phyloP scores from a whole-genome alignment of 2,797 vertebrate genomes.

The Pyrocephalus nanus region DNA sequence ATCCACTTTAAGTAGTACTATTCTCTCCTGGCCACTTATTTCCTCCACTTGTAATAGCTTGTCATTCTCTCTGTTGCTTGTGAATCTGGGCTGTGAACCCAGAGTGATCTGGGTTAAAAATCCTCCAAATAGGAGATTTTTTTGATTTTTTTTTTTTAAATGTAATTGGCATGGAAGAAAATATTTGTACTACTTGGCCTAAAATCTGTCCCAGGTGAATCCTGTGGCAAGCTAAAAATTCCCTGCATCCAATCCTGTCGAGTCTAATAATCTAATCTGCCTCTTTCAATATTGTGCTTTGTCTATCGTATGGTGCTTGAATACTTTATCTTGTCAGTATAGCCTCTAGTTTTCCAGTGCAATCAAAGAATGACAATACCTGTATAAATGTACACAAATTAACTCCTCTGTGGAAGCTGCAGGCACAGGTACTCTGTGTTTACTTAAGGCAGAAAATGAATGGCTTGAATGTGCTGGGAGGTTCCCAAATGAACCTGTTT shows the following conservation, averaged over 20 bases:
- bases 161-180: not conserved
- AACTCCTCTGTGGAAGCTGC: not conserved
- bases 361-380: not conserved
- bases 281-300: constrained; percentile 24
- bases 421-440: not conserved
- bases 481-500: not conserved
- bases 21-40: constrained; percentile 44
- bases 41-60: not conserved
- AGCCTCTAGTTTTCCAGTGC: not conserved
- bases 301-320: not conserved
- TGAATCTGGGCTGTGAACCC: not conserved
- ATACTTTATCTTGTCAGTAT: constrained; percentile 6
- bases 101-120: not conserved
- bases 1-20: not conserved
- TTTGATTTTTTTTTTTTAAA: too few species aligned
- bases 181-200: not conserved
- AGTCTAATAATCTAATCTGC: constrained; percentile 41
- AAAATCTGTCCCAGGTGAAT: constrained; percentile 18
- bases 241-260: not conserved
- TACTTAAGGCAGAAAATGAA: not conserved
- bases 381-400: not conserved
- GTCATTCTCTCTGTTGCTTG: constrained; percentile 2
- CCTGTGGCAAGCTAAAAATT: constrained; percentile 6
- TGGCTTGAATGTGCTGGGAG: not conserved
- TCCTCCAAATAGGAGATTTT: not conserved